phyloP scores from a whole-genome alignment of 2,888 invertebrate genomes.

The Brachyptera putata region DNA sequence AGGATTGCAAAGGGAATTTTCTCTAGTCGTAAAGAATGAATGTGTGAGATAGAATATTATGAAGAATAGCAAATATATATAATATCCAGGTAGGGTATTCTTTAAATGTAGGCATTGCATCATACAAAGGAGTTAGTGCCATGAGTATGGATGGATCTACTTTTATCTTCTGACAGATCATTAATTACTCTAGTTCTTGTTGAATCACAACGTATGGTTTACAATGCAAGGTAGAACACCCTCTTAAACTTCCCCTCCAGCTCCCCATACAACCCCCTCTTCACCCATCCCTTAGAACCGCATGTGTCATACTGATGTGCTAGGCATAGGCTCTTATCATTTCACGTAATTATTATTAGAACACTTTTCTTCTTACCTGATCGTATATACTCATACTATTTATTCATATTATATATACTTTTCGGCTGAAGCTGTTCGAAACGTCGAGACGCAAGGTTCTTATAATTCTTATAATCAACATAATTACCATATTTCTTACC shows the following conservation, averaged over 20 bases:
- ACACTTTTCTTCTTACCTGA: too few relatives aligned
- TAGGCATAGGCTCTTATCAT: too few relatives aligned
- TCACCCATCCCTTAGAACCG: neutral
- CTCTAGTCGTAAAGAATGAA: neutral
- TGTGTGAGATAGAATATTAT: neutral
- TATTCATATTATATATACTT: too few relatives aligned
- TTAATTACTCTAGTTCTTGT: conserved; percentile 16
- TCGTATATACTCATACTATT: too few relatives aligned
- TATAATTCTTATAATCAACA: too few relatives aligned
- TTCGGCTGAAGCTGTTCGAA: too few relatives aligned
- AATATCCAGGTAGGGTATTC: neutral
- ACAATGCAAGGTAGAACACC: neutral
- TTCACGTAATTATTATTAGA: too few relatives aligned
- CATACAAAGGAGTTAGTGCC: neutral
- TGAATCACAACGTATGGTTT: too few relatives aligned
- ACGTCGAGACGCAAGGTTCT: too few relatives aligned
- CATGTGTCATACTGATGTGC: neutral
- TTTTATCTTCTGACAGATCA: conserved; percentile 12
- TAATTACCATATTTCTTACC: too few relatives aligned
- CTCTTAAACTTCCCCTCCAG: neutral
- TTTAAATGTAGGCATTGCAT: too few relatives aligned
- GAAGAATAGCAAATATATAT: neutral
- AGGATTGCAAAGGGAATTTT: conserved; percentile 1
- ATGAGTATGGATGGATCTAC: conserved; percentile 2
- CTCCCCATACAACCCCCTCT: neutral